phyloP scores from a whole-genome alignment of 2,113 vertebrate genomes.

The Heteronetta atricapilla region DNA sequence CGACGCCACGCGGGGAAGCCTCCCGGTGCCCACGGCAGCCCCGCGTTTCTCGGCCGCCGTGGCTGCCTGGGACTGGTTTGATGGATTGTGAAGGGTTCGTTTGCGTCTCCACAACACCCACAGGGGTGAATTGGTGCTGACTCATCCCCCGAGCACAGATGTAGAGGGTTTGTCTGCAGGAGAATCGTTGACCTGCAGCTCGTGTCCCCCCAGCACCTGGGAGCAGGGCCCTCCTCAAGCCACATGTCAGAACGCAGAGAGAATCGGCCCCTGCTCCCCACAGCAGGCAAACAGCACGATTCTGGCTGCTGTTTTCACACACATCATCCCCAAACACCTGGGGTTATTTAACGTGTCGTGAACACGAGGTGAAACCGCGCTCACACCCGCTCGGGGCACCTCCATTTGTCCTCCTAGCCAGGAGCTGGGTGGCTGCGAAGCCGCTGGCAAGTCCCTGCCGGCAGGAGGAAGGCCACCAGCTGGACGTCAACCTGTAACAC shows the following conservation, averaged over 20 bases:
- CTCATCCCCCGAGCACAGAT: background rate
- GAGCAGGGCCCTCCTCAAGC: background rate
- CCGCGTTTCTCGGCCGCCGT: background rate
- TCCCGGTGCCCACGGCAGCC: too few species aligned
- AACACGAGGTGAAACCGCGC: background rate
- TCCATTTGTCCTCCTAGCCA: background rate
- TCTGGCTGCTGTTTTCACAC: background rate
- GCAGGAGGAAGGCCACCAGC: background rate
- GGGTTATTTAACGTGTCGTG: background rate
- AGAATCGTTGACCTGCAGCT: background rate
- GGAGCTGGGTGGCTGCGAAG: background rate
- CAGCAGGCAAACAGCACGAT: background rate
- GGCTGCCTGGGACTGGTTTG: background rate
- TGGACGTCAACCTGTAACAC: background rate
- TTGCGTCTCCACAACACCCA: background rate
- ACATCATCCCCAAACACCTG: background rate
- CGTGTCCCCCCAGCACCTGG: background rate
- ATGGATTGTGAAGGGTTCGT: background rate
- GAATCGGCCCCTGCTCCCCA: background rate
- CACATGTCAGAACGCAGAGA: background rate
- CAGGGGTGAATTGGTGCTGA: background rate
- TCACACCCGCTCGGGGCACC: background rate
- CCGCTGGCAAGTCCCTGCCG: background rate
- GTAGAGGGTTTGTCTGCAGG: background rate
- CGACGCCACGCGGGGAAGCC: too few species aligned